Conservation (phyloP, 2,888 invertebrate species). For the Caenorhabditis doughertyi region DNA sequence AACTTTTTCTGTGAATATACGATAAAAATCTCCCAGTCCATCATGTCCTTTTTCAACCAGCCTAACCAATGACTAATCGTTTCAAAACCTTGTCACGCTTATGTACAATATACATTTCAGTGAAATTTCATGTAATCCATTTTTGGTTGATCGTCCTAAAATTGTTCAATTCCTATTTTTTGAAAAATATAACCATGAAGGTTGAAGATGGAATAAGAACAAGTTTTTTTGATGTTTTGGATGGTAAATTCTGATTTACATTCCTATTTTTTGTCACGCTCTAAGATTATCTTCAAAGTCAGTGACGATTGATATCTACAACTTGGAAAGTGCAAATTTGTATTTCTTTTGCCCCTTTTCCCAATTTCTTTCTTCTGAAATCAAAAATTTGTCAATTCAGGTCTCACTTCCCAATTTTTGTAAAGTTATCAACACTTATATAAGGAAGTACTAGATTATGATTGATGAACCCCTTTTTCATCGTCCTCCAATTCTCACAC, state of each 20-base stretch:
- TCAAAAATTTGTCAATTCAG: conserved; percentile 3
- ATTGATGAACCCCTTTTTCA: conserved; percentile 29
- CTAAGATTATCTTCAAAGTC: background rate
- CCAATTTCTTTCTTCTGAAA: background rate
- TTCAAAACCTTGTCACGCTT: conserved; percentile 27
- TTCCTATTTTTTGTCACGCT: conserved; percentile 3
- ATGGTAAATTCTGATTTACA: background rate
- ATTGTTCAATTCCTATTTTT: conserved; percentile 4
- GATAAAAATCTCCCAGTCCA: conserved; percentile 22
- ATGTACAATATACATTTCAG: conserved; percentile 20
- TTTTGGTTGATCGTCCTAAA: conserved; percentile 12
- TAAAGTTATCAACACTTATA: conserved; percentile 10
- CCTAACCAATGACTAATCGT: conserved; percentile 53
- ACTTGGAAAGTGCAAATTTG: background rate
- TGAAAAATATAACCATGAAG: conserved; percentile 15
- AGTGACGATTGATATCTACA: conserved; percentile 19
- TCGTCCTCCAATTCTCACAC: conserved; percentile 3
- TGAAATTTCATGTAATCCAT: conserved; percentile 7
- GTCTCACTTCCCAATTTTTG: conserved; percentile 16
- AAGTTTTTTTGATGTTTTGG: conserved; percentile 5
- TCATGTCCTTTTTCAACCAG: conserved; percentile 29
- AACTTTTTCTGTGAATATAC: conserved; percentile 16
- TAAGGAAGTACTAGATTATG: conserved; percentile 48
- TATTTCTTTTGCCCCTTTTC: background rate
- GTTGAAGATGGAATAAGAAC: conserved; percentile 12